Evolutionary conservation across 2,113 vertebrate species (phyloP), one percentile per base, ranked within the genome.

Genomic region (Oryzias curvinotus): DNA sequence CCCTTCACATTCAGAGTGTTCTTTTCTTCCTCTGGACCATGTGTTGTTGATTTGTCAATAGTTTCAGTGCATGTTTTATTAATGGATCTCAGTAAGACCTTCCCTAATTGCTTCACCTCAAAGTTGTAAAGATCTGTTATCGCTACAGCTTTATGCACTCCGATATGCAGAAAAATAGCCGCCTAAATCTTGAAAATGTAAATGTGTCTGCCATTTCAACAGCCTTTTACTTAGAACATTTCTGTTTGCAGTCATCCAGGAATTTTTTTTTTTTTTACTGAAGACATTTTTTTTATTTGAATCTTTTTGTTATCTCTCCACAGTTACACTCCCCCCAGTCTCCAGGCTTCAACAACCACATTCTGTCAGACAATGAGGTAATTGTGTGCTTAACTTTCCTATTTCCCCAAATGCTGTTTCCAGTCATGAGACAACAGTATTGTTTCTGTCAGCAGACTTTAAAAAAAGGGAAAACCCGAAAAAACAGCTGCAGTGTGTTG

Each of bases 351-450:
- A 45, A 77, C 75, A 81, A 75, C 73, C 70, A 75, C 47, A 28
- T 75, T 65, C 62, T 79, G 65, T 83, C 85, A 71, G 82, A 88
- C 74, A 87, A 73, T 64, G 88, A 88, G 75, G 88, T 89, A 86
- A 81, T 81, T 76, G 73, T 80, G 69, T 62, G 68, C 73, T 77
- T 26, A 63, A 77, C 51, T 81, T 71, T 54, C 73, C 64, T 73
- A 65, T 63, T 80, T 73, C 79, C 71, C 44, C 58, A 68, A 71
- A 71, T 64, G 57, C 23, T 0, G 57, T 68, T 74, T 74, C 19
- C 52, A 62, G 42, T 77, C 62, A 71, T 16, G 5, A 73, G 67
- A 76, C 59, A 43, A 65, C 57, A 67, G 66, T 66, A 64, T 68
- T 75, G 75, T 42, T 3, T 43, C 16, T 44, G 52, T 59, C 44